Evolutionary conservation across 2,797 vertebrate species (phyloP).

Genomic region (Bucorvus abyssinicus): DNA sequence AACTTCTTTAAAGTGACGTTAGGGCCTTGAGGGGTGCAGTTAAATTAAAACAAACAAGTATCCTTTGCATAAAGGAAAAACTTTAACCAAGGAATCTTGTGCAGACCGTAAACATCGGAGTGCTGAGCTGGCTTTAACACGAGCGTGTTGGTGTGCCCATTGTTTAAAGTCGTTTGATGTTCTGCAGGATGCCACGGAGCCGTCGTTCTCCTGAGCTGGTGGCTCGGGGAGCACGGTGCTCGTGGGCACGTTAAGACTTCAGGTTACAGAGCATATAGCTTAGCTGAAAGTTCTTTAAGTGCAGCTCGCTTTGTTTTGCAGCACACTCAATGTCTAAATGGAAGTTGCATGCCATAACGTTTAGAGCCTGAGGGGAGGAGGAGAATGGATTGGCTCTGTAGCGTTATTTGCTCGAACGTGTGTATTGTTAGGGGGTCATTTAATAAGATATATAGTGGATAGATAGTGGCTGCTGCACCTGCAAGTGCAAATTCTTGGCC

Average conservation of each 20-base stretch:
- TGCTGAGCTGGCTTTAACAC: fast-evolving
- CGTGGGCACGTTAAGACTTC: not conserved
- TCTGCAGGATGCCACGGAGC: not conserved
- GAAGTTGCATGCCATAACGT: not conserved
- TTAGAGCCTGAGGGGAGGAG: not conserved
- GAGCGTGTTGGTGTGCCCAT: not conserved
- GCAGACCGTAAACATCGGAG: not conserved
- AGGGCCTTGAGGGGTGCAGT: not conserved
- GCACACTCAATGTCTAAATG: not conserved
- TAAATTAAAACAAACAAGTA: not conserved
- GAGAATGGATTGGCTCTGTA: not conserved
- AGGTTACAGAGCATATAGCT: not conserved
- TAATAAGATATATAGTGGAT: not conserved
- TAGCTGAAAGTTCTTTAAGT: not conserved
- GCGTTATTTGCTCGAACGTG: not conserved
- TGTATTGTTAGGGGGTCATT: not conserved
- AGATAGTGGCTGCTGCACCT: not conserved
- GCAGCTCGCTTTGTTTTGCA: not conserved
- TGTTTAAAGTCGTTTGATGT: not conserved
- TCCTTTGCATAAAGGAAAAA: not conserved
- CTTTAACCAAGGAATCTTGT: not conserved
- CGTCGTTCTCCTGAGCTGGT: not conserved
- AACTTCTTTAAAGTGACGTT: not conserved
- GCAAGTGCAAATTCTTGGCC: not conserved
- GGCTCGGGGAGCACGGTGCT: not conserved